Evolutionary conservation across 2,888 invertebrate species (phyloP).

Genomic region (Pogonocherus hispidulus): DNA sequence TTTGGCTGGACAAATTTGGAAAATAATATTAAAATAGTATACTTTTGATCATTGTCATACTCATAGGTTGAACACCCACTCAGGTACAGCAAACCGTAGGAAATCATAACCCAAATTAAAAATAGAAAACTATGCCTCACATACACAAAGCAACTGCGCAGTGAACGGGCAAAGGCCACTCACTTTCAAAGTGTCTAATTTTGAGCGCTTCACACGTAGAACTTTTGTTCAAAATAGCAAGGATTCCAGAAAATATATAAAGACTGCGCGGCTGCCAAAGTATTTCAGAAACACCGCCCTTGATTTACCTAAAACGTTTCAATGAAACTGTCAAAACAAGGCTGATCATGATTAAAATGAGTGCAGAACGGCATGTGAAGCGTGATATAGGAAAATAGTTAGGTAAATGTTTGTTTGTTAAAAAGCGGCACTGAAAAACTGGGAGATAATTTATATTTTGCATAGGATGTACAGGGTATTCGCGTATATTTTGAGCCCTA

Average conservation of each 20-base stretch:
- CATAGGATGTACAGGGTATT: too few species aligned
- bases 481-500: too few species aligned
- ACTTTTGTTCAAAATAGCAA: slow-evolving; percentile 3
- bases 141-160: neutral
- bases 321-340: slow-evolving; percentile 7
- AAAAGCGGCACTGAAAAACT: too few species aligned
- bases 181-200: slow-evolving; percentile 18
- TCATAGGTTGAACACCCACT: too few species aligned
- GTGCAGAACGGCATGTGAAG: neutral
- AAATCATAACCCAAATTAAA: slow-evolving; percentile 3
- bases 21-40: too few species aligned
- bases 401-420: too few species aligned
- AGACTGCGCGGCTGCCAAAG: slow-evolving; percentile 2
- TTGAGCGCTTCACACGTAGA: neutral
- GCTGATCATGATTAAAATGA: slow-evolving; percentile 24
- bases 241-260: slow-evolving; percentile 17
- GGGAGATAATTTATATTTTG: too few species aligned
- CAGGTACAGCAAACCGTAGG: neutral
- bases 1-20: too few species aligned
- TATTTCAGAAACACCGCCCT: slow-evolving; percentile 17
- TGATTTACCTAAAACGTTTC: neutral
- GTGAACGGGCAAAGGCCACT: slow-evolving; percentile 16
- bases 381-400: neutral
- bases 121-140: neutral
- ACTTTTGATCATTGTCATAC: too few species aligned